Evolutionary conservation across 2,113 vertebrate genomes (phyloP).

Genomic region (Carettochelys insculpta): DNA sequence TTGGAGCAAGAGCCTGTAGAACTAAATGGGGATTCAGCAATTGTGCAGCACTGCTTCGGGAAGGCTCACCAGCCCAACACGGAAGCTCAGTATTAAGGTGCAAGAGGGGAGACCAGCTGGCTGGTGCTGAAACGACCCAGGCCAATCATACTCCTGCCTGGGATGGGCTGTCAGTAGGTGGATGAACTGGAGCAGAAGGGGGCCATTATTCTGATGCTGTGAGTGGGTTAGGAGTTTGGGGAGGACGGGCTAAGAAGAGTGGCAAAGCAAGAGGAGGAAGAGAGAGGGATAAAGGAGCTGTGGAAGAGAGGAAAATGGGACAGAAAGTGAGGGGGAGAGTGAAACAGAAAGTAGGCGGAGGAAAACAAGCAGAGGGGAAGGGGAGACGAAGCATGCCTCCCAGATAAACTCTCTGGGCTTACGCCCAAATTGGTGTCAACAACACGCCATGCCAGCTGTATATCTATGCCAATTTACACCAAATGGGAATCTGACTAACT

Average conservation of each 20-base stretch:
- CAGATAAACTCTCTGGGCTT: neutral
- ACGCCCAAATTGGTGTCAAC: neutral
- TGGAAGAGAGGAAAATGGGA: neutral
- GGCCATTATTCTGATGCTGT: neutral
- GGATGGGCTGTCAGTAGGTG: neutral
- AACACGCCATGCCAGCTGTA: neutral
- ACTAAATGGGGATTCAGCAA: neutral
- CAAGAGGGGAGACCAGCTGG: neutral
- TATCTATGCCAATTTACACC: neutral
- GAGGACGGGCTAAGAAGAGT: neutral
- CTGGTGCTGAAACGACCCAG: neutral
- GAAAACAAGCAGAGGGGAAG: neutral
- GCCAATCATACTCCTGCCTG: neutral
- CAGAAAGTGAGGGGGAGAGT: neutral
- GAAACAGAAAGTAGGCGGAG: neutral
- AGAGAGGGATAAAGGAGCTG: neutral
- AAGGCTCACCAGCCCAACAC: neutral
- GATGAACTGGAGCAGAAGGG: neutral
- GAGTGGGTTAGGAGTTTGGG: neutral
- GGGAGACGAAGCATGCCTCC: neutral
- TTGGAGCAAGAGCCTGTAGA: neutral
- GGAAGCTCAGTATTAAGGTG: neutral
- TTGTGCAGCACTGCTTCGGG: neutral
- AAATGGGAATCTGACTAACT: neutral
- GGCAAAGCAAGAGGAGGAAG: neutral